Base-by-base conservation (phyloP, 2,888 invertebrate genomes). In the Andrena haemorrhoa region DNA sequence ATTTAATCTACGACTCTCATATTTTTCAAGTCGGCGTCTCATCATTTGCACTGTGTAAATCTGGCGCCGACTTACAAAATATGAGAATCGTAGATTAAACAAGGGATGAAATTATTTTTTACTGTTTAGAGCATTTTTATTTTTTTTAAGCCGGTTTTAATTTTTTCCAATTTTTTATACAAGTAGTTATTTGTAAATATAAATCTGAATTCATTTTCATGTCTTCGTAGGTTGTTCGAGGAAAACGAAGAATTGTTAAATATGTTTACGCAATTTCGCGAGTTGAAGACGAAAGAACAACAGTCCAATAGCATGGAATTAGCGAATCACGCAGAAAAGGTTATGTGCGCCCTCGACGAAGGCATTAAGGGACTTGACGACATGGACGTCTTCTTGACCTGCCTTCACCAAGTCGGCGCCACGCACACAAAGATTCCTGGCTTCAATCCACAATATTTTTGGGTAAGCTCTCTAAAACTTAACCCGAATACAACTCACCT, bases 301-400 rank as follows among this genome's bases (percentile, higher is more conserved):
- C 97, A 98, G 92, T 96, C 96, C 83, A 96, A 96, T 91, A 97
- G 97, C 77, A 96, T 97, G 95, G 97, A 97, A 94, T 94, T 98
- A 82, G 97, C 97, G 5, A 97, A 98, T 88, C 98, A 98, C 92
- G 98, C 98, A 69, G 97, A 96, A 91, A 97, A 97, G 90, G 98
- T 98, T 35, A 98, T 98, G 98, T 96, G 96, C 90, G 97, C 98
- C 0, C 94, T 98, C 82, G 98, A 98, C 92, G 98, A 98, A 92
- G 97, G 98, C 82, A 98, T 98, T 94, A 97, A 97, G 92, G 96
- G 97, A 31, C 95, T 98, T 79, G 98, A 98, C 91, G 97, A 98
- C 93, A 95, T 97, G 94, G 98, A 98, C 94, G 96, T 96, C 91
- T 98, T 98, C 95, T 96, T 97, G 94, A 96, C 96, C 90, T 97